A percentile compares a stretch with the other conserved stretches of the same genome.
These are phyloP conservation scores for Atractosteus spatula DNA, from an alignment of 2,113 vertebrate genomes.

Conservation along the genomic window DNA sequence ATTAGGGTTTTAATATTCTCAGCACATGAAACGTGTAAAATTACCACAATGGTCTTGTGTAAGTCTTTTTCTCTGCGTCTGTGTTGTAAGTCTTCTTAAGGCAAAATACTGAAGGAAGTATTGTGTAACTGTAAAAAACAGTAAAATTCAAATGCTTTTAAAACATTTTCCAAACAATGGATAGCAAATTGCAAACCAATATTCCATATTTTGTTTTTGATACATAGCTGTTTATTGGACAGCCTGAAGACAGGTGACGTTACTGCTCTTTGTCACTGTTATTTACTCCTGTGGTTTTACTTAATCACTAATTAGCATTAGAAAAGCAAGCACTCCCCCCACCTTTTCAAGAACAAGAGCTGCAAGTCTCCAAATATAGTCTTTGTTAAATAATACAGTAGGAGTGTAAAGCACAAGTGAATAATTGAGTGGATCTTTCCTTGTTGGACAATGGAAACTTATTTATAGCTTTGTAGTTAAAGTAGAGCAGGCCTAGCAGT, in stretches of 20 bases:
- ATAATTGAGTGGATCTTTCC: slow-evolving; percentile 75
- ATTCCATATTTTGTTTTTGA: no score
- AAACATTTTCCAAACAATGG: no score
- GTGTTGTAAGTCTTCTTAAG: no score
- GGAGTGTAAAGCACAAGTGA: slow-evolving; percentile 69
- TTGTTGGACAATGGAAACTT: slow-evolving; percentile 61
- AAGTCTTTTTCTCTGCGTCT: no score
- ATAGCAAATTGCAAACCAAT: no score
- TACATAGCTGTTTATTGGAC: no score
- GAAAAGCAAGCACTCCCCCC: slow-evolving; percentile 52
- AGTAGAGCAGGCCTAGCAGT: slow-evolving; percentile 40
- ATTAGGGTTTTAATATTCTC: no score
- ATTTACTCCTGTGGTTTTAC: slow-evolving; percentile 48
- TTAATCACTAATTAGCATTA: slow-evolving; percentile 60
- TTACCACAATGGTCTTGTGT: no score
- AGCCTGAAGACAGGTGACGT: background rate
- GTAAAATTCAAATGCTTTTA: no score
- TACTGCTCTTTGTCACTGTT: slow-evolving; percentile 35
- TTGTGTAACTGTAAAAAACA: no score
- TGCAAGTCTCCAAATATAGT: slow-evolving; percentile 70
- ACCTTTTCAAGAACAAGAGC: slow-evolving; percentile 50
- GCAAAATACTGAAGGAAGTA: no score
- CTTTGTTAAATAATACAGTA: slow-evolving; percentile 71
- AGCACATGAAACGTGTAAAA: no score
- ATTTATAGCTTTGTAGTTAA: slow-evolving; percentile 49